phyloP scores from a whole-genome alignment of 2,888 invertebrate genomes.

The Thecocarcelia acutangulata region DNA sequence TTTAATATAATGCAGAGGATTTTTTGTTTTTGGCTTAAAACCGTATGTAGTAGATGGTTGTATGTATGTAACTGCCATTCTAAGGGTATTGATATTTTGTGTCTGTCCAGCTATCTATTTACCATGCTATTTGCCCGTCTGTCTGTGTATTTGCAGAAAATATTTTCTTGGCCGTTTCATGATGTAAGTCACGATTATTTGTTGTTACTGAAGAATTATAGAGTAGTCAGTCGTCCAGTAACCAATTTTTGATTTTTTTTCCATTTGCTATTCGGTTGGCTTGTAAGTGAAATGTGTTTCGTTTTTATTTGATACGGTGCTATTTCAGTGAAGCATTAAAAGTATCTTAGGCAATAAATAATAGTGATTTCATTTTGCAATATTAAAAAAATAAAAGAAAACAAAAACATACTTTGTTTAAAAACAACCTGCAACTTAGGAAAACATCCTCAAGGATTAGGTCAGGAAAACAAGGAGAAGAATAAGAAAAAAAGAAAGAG shows the following conservation, averaged over 20 bases:
- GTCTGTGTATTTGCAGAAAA: constrained; percentile 22
- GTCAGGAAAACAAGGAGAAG: no score
- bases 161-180: constrained; percentile 58
- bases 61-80: constrained; percentile 54
- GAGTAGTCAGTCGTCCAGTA: constrained; percentile 64
- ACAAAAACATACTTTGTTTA: background rate
- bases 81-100: constrained; percentile 41
- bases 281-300: constrained; percentile 19
- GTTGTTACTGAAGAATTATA: constrained; percentile 60
- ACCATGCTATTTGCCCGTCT: constrained; percentile 31
- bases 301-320: constrained; percentile 31
- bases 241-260: constrained; percentile 31
- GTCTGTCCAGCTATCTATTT: constrained; percentile 29
- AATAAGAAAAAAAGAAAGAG: no score
- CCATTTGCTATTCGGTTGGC: constrained; percentile 18
- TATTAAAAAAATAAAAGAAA: background rate
- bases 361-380: constrained; percentile 70
- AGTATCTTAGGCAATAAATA: constrained; percentile 74
- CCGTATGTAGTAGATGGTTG: constrained; percentile 25
- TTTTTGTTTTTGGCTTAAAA: constrained; percentile 21
- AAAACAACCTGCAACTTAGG: background rate
- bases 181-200: constrained; percentile 71
- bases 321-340: constrained; percentile 74
- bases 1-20: constrained; percentile 44
- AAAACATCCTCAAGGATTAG: no score